A percentile compares a stretch with the other conserved stretches of the same genome.
phyloP scores from a whole-genome alignment of 2,888 invertebrate species.

The Limnephilus rhombicus region DNA sequence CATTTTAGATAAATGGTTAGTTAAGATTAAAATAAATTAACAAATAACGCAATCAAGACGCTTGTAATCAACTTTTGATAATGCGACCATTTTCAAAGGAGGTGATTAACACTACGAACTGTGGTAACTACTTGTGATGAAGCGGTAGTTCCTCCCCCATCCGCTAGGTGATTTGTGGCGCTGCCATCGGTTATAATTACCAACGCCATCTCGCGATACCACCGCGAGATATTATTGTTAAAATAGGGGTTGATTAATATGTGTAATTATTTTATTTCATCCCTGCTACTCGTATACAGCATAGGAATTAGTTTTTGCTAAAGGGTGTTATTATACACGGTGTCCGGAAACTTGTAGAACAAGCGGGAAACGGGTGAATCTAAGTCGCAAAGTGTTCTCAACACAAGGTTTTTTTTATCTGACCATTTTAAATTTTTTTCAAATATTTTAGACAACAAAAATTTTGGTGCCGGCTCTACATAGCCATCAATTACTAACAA shows the following conservation, averaged over 20 bases:
- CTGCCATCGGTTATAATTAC: conserved; percentile 60
- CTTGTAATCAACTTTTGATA: conserved; percentile 7
- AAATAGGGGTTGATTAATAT: conserved; percentile 52
- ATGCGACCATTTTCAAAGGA: conserved; percentile 36
- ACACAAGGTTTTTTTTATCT: no score
- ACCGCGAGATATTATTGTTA: conserved; percentile 32
- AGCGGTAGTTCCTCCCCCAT: conserved; percentile 51
- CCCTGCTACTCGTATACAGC: background rate
- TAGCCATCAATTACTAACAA: no score
- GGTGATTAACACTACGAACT: conserved; percentile 60
- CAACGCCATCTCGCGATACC: conserved; percentile 55
- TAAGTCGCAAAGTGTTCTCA: no score
- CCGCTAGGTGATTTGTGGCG: conserved; percentile 65
- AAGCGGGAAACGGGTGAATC: no score
- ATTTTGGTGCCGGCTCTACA: no score
- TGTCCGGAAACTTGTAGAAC: no score
- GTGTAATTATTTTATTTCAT: conserved; percentile 50
- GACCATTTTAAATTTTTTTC: no score
- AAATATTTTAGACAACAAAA: no score
- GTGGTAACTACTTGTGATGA: conserved; percentile 42
- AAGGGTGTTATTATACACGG: background rate
- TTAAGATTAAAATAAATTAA: background rate
- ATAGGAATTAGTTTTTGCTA: conserved; percentile 10
- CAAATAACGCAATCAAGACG: background rate
- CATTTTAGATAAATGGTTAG: background rate